Evolutionary conservation across 2,888 invertebrate genomes (phyloP), one percentile per base, ranked within the genome.

Genomic region (Uloborus plumipes): DNA sequence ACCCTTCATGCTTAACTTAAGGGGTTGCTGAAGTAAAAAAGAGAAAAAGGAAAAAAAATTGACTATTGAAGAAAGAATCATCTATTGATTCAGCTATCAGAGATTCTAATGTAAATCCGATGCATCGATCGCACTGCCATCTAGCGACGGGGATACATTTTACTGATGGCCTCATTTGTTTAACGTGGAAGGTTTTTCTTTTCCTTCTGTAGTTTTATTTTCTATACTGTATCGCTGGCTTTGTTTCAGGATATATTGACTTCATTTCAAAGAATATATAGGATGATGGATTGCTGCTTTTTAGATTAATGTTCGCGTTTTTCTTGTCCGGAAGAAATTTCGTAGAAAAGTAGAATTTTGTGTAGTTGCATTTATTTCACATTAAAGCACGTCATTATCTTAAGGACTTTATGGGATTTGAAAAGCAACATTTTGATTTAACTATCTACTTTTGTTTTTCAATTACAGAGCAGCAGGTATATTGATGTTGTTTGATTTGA

Each of bases 81-180:
- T 16, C 66, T 72, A 79, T 79, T 79, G 78, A 79, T 79, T 79
- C 66, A 59, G 58, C 71, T 79, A 79, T 79, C 78, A 79, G 72
- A 76, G 76, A 79, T 71, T 61, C 65, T 79, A 79, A 79, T 79
- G 78, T 61, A 79, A 72, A 79, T 79, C 72, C 78, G 53, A 79
- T 79, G 55, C 50, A 79, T 79, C 78, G 78, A 79, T 79, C 22
- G 59, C 78, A 51, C 72, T 72, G 78, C 78, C 78, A 71, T 79
- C 78, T 79, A 72, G 78, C 72, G 78, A 71, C 55, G 51, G 66
- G 59, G 51, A 66, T 66, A 79, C 71, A 71, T 66, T 58, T 65
- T 72, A 79, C 72, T 79, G 72, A 72, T 79, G 78, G 65, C 66
- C 78, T 79, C 78, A 79, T 79, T 79, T 79, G 78, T 79, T 79